phyloP scores from a whole-genome alignment of 2,797 vertebrate species.

The Bradypodion ventrale region DNA sequence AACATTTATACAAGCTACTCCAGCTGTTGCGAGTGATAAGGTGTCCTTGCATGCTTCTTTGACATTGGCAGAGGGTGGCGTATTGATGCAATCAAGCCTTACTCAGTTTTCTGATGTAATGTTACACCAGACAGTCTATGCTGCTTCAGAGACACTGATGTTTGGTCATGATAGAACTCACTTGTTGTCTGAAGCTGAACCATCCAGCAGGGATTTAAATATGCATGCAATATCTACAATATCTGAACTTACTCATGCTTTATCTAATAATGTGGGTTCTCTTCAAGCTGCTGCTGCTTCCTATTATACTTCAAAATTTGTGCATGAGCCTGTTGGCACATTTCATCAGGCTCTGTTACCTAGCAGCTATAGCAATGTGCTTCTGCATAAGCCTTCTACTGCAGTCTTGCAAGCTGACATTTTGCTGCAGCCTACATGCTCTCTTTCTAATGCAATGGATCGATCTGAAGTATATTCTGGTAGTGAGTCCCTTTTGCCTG shows the following conservation, averaged over 20 bases:
- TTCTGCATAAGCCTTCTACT: slow-evolving; percentile 70
- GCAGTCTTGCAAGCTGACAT: slow-evolving; percentile 70
- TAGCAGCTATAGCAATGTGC: slow-evolving; percentile 70
- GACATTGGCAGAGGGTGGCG: slow-evolving; percentile 76
- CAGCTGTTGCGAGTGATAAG: slow-evolving; percentile 77
- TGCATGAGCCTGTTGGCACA: slow-evolving; percentile 73
- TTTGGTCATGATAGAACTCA: slow-evolving; percentile 80
- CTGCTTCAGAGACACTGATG: slow-evolving; percentile 79
- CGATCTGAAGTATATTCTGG: slow-evolving; percentile 77
- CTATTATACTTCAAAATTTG: slow-evolving; percentile 67
- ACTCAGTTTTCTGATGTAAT: slow-evolving; percentile 78
- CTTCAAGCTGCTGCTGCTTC: slow-evolving; percentile 77
- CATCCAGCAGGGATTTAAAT: slow-evolving; percentile 78
- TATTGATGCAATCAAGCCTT: slow-evolving; percentile 77
- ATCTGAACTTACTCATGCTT: slow-evolving; percentile 74
- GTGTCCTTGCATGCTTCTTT: slow-evolving; percentile 80
- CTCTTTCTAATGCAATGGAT: slow-evolving; percentile 78
- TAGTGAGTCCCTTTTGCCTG: slow-evolving; percentile 78
- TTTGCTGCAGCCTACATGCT: slow-evolving; percentile 78
- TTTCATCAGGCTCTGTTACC: slow-evolving; percentile 71
- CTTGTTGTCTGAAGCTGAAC: slow-evolving; percentile 76
- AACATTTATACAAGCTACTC: slow-evolving; percentile 77
- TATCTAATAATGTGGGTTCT: slow-evolving; percentile 77
- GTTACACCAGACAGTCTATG: slow-evolving; percentile 75
- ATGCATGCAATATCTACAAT: slow-evolving; percentile 80